These are phyloP conservation scores for Cyrtorhinus lividipennis DNA, from an alignment of 1,140 invertebrate genomes.

Conservation along the genomic window DNA sequence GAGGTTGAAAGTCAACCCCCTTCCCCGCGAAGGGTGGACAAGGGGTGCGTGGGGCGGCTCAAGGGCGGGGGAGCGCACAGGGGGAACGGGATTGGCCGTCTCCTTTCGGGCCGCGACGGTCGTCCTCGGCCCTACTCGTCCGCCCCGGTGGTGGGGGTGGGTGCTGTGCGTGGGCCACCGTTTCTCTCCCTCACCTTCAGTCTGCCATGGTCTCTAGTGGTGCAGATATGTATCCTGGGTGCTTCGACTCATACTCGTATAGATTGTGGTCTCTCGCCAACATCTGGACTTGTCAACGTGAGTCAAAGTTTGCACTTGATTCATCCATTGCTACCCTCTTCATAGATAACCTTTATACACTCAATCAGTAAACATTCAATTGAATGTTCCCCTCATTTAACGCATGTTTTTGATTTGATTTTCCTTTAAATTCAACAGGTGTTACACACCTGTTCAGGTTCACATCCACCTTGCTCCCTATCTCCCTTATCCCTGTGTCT, in stretches of 20 bases:
- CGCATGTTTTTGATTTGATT: no score
- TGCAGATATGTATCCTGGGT: conserved; percentile 41
- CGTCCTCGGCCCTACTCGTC: conserved; percentile 13
- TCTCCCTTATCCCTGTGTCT: no score
- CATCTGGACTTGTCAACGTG: conserved; percentile 52
- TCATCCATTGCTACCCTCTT: no score
- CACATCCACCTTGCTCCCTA: no score
- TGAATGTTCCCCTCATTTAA: no score
- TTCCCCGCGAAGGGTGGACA: neutral
- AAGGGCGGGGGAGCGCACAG: conserved; percentile 6
- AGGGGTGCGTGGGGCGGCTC: conserved; percentile 5
- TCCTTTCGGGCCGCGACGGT: conserved; percentile 14
- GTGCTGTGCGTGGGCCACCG: conserved; percentile 2
- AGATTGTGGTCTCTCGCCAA: conserved; percentile 53
- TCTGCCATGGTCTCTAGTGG: conserved; percentile 48
- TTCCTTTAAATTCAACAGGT: no score
- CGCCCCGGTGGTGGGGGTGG: conserved; percentile 13
- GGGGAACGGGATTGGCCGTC: neutral
- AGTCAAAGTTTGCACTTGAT: no score
- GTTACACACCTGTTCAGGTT: no score
- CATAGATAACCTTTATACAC: no score
- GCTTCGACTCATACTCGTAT: conserved; percentile 52
- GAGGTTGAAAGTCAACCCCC: conserved; percentile 12
- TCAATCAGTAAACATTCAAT: no score
- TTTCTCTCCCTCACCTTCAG: conserved; percentile 26